A percentile compares a stretch with the other conserved stretches of the same genome.
Conservation (phyloP, 2,797 vertebrate species). For the Aotus griseimembra region DNA sequence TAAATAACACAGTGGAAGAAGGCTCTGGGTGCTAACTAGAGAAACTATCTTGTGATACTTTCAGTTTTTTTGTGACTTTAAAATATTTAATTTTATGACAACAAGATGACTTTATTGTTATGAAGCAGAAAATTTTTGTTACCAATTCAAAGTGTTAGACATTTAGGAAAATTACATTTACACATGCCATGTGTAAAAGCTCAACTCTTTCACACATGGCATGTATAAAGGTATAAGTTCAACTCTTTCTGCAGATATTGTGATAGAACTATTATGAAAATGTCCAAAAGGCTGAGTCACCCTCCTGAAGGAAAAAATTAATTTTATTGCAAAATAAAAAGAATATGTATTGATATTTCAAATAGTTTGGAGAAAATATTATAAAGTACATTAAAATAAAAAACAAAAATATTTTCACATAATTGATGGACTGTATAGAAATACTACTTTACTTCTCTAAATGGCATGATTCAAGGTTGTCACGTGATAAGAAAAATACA, state of each 20-base stretch:
- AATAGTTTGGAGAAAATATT: background rate
- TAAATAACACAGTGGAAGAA: background rate
- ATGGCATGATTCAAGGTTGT: background rate
- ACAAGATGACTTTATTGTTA: background rate
- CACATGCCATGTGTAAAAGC: background rate
- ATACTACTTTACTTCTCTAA: background rate
- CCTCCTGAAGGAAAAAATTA: background rate
- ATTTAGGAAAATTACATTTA: background rate
- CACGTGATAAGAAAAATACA: background rate
- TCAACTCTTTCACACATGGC: background rate
- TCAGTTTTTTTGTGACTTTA: background rate
- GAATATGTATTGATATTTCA: background rate
- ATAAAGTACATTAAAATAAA: background rate
- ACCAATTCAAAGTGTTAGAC: background rate
- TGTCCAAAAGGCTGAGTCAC: background rate
- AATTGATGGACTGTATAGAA: background rate
- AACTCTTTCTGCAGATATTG: background rate
- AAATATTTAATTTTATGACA: background rate
- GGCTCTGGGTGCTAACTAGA: background rate
- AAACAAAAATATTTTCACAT: background rate
- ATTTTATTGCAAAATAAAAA: background rate
- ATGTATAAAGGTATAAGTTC: background rate
- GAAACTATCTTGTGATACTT: background rate
- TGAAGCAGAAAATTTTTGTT: background rate
- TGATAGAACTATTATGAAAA: background rate